Conservation (phyloP, 2,797 vertebrate species). For the Muraenolepis orangiensis region DNA sequence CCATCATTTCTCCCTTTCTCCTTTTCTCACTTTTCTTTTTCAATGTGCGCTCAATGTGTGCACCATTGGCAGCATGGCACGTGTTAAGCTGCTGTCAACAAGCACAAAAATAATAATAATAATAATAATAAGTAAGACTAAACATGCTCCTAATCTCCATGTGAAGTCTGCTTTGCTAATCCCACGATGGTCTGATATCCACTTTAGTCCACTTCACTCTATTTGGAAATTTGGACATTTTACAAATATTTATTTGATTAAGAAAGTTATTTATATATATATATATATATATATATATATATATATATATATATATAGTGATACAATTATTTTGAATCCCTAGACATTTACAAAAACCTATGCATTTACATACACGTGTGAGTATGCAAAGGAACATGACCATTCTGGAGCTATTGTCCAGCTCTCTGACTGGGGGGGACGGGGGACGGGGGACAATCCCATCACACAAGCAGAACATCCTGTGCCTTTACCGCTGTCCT, state of each 20-base stretch:
- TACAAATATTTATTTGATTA: background rate
- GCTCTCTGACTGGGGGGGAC: conserved; percentile 41
- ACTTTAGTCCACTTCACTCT: background rate
- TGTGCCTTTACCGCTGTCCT: conserved; percentile 74
- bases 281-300: no score
- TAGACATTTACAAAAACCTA: no score
- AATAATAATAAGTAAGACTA: background rate
- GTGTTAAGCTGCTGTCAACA: conserved; percentile 5
- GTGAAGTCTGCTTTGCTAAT: background rate
- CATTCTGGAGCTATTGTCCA: conserved; percentile 58
- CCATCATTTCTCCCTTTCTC: conserved; percentile 47
- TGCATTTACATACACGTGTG: background rate
- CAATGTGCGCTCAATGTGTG: conserved; percentile 20
- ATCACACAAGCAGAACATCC: conserved; percentile 71
- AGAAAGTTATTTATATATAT: background rate
- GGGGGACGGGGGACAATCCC: conserved; percentile 68
- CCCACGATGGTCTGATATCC: background rate
- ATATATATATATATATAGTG: no score
- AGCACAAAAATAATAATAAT: background rate
- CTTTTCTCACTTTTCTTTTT: no score
- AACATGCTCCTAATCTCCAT: background rate
- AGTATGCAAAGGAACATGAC: conserved; percentile 48
- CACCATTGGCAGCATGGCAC: conserved; percentile 22
- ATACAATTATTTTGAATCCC: no score
- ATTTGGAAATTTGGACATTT: background rate